Base-by-base conservation (phyloP, 2,113 vertebrate genomes). In the Athene noctua region DNA sequence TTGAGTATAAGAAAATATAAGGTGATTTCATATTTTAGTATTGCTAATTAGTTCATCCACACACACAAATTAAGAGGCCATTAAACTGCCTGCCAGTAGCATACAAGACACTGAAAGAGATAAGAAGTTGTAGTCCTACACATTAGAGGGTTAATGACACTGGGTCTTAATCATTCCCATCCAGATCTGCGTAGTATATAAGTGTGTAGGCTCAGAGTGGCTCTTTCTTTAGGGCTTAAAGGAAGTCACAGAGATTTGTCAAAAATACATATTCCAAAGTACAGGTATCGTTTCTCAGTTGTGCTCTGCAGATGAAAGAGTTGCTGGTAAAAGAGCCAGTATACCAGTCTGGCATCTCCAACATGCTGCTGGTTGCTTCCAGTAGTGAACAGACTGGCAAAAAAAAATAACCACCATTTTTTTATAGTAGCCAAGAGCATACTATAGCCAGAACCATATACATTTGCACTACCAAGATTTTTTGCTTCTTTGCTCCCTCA, bases 11-110 rank as follows among this genome's bases (percentile, higher is more conserved):
- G 85, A 96, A 96, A 97, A 93, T 80, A 83, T 40, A 93, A 97
- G 72, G 91, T 94, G 94, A 92, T 82, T 94, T 97, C 57, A 42
- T 96, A 96, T 95, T 97, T 97, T 92, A 88, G 77, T 97, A 84
- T 95, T 82, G 82, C 80, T 97, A 96, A 97, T 97, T 95, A 97
- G 87, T 55, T 91, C 75, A 94, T 38, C 61, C 86, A 95, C 85
- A 97, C 70, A 97, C 81, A 96, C 93, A 96, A 94, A 98, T 93
- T 97, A 97, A 97, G 88, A 94, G 91, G 67, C 84, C 88, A 87
- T 25, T 80, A 96, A 78, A 90, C 40, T 82, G 66, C 62, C 46
- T 91, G 54, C 55, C 49, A 94, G 62, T 66, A 92, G 40, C 25
- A 38, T 30, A 18, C 7, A 55, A 85, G 74, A 70, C 34, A 81